Base-by-base conservation (phyloP, 2,113 vertebrate genomes). In the Xiphophorus hellerii region DNA sequence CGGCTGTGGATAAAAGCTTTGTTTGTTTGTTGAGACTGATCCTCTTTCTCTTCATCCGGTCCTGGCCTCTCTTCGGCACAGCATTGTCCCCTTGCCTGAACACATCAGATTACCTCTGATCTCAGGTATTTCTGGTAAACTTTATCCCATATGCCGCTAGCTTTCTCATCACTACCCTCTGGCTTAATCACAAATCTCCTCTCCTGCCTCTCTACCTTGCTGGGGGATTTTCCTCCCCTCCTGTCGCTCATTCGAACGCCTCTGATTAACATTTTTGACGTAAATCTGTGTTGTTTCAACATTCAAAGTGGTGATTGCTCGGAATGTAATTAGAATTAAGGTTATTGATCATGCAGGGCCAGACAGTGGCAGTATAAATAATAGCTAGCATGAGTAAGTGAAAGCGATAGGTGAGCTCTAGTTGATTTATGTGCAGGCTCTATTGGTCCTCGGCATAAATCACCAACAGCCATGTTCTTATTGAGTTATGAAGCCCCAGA, bases 261-360 rank as follows among this genome's bases (percentile, higher is more conserved):
- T 35, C 91, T 94, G 90, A 94, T 93, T 92, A 94, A 92, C 93
- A 93, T 94, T 94, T 94, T 91, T 58, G 68, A 92, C 87, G 75
- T 66, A 93, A 94, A 92, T 88, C 83, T 61, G 37, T 81, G 92
- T 92, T 93, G 93, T 92, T 93, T 81, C 85, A 90, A 91, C 89
- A 93, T 92, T 86, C 87, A 39, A 84, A 90, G 86, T 86, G 83
- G 91, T 77, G 84, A 92, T 87, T 84, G 85, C 92, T 88, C 90
- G 89, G 93, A 93, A 90, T 90, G 91, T 93, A 95, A 95, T 95
- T 95, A 93, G 93, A 95, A 94, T 95, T 93, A 94, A 91, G 92
- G 83, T 94, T 94, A 94, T 95, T 94, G 94, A 95, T 95, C 91
- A 93, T 82, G 5, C 74, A 14, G 82, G 81, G 80, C 86, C 89